Evolutionary conservation across 2,797 vertebrate genomes (phyloP).

Genomic region (Pogoniulus pusillus): DNA sequence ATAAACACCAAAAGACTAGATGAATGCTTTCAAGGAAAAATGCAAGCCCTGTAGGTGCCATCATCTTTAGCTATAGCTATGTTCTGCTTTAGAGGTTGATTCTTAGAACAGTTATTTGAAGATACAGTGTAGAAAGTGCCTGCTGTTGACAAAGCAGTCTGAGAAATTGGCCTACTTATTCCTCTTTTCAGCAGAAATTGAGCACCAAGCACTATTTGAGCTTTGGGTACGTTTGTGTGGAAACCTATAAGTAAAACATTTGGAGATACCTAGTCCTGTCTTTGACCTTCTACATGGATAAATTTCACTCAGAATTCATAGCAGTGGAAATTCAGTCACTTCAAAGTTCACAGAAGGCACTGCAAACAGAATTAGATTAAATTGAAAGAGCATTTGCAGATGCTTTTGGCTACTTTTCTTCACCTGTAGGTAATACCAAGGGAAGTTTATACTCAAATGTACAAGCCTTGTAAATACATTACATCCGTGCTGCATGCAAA

Average conservation of each 20-base stretch:
- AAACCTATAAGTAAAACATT: neutral
- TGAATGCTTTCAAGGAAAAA: neutral
- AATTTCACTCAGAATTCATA: conserved; percentile 14
- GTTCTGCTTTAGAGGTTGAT: neutral
- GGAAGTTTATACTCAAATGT: neutral
- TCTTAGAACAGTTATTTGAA: neutral
- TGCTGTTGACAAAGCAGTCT: neutral
- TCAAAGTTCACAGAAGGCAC: conserved; percentile 50
- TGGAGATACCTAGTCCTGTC: neutral
- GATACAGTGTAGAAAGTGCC: neutral
- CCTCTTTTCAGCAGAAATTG: neutral
- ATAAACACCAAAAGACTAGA: neutral
- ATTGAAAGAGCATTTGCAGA: conserved; percentile 50
- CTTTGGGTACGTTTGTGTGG: neutral
- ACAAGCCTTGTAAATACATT: neutral
- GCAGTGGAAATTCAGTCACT: conserved; percentile 18
- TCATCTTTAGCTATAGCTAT: neutral
- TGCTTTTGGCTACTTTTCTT: neutral
- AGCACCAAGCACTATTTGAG: neutral
- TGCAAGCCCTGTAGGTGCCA: neutral
- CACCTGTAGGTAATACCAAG: neutral
- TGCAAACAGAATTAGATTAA: conserved; percentile 53
- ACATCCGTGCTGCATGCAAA: neutral
- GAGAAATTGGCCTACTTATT: neutral
- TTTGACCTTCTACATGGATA: conserved; percentile 40